These are phyloP conservation scores for Osmoderma eremita DNA, from an alignment of 2,888 invertebrate species.

Conservation along the genomic window DNA sequence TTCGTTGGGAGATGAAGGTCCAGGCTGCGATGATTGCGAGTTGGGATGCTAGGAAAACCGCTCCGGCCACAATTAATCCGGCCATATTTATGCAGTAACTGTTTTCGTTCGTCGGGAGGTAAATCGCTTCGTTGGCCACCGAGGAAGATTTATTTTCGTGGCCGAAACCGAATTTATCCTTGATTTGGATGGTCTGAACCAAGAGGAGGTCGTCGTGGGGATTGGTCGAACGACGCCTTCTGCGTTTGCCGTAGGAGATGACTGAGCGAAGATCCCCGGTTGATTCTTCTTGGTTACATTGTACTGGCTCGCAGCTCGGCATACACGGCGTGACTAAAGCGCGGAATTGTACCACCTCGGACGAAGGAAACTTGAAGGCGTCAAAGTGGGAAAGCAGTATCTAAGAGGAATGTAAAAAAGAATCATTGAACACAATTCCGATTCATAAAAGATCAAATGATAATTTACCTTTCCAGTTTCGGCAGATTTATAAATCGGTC, in stretches of 20 bases:
- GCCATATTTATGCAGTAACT: constrained; percentile 79
- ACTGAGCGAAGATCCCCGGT: constrained; percentile 85
- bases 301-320: constrained; percentile 92
- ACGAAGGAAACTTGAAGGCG: constrained; percentile 96
- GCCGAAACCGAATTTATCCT: constrained; percentile 90
- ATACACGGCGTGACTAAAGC: constrained; percentile 95
- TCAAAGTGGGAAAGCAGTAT: constrained; percentile 90
- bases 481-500: constrained; percentile 85
- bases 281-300: constrained; percentile 85
- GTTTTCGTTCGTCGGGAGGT: constrained; percentile 71
- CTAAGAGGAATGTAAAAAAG: constrained; percentile 64
- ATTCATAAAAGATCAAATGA: constrained; percentile 43
- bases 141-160: constrained; percentile 65
- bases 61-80: constrained; percentile 85
- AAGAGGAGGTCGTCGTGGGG: constrained; percentile 78
- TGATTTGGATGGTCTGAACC: constrained; percentile 90
- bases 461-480: constrained; percentile 78
- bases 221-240: constrained; percentile 74
- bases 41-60: constrained; percentile 87
- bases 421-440: background rate
- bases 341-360: constrained; percentile 93
- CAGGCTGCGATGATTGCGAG: constrained; percentile 87
- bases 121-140: constrained; percentile 76
- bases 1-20: constrained; percentile 88
- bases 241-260: constrained; percentile 84